Evolutionary conservation across 2,113 vertebrate genomes (phyloP).

Genomic region (Alces alces): DNA sequence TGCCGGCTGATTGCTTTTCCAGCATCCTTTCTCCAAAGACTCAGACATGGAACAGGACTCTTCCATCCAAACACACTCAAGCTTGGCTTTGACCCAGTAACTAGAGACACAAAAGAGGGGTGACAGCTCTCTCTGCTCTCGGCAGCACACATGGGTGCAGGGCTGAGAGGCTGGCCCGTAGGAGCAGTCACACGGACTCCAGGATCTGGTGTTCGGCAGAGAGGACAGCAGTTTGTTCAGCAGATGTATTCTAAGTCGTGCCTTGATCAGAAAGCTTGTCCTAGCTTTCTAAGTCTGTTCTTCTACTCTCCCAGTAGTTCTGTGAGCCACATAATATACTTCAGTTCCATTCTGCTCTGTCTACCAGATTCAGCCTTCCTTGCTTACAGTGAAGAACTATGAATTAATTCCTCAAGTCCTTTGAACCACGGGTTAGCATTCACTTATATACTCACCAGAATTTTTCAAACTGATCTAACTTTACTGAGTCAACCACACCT

Average conservation of each 20-base stretch:
- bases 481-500: background rate
- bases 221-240: background rate
- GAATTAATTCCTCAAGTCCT: background rate
- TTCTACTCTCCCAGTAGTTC: background rate
- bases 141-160: background rate
- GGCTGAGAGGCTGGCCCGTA: background rate
- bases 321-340: background rate
- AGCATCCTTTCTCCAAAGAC: background rate
- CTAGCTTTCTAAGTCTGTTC: background rate
- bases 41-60: background rate
- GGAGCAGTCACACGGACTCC: background rate
- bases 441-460: background rate
- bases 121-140: background rate
- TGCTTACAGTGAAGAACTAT: background rate
- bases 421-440: background rate
- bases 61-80: background rate
- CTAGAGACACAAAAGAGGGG: background rate
- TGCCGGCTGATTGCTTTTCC: background rate
- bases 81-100: background rate
- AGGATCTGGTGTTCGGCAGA: background rate
- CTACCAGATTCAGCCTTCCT: background rate
- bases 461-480: slow-evolving; percentile 1
- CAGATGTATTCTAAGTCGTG: background rate
- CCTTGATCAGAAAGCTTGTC: background rate
- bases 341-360: background rate